phyloP scores from a whole-genome alignment of 2,113 vertebrate genomes.

The Apteryx mantelli region DNA sequence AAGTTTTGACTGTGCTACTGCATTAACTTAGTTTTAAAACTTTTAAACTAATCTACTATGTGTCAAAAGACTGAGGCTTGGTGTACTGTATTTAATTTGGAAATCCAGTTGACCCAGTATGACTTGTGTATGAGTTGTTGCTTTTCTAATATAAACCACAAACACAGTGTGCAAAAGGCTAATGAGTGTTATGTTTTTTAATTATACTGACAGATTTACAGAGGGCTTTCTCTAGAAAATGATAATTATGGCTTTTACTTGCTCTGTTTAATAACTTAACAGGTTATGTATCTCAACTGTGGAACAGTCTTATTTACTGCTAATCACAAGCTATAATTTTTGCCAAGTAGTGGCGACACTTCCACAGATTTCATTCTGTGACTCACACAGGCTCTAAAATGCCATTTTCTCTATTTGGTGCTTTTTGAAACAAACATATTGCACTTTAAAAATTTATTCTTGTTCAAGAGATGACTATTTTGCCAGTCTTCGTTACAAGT shows the following conservation, averaged over 20 bases:
- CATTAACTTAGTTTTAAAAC: neutral
- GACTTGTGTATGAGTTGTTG: neutral
- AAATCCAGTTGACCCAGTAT: neutral
- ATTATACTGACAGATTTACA: constrained; percentile 35
- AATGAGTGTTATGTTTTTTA: constrained; percentile 32
- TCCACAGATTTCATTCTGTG: constrained; percentile 22
- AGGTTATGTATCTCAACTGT: constrained; percentile 44
- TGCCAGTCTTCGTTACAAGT: neutral
- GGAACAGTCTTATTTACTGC: constrained; percentile 45
- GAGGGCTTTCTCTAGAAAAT: constrained; percentile 34
- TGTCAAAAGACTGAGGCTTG: neutral
- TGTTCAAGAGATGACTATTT: neutral
- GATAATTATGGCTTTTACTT: neutral
- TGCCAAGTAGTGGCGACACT: constrained; percentile 1
- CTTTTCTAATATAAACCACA: constrained; percentile 14
- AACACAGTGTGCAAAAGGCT: constrained; percentile 13
- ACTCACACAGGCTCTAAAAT: neutral
- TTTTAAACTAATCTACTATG: neutral
- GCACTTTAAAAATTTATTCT: neutral
- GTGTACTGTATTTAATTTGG: neutral
- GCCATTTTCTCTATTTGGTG: neutral
- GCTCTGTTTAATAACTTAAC: constrained; percentile 36
- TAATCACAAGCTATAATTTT: constrained; percentile 24
- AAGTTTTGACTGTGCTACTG: neutral
- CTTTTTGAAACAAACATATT: neutral